These are phyloP conservation scores for Hymenopus coronatus DNA, from an alignment of 2,888 invertebrate species.

Conservation along the genomic window DNA sequence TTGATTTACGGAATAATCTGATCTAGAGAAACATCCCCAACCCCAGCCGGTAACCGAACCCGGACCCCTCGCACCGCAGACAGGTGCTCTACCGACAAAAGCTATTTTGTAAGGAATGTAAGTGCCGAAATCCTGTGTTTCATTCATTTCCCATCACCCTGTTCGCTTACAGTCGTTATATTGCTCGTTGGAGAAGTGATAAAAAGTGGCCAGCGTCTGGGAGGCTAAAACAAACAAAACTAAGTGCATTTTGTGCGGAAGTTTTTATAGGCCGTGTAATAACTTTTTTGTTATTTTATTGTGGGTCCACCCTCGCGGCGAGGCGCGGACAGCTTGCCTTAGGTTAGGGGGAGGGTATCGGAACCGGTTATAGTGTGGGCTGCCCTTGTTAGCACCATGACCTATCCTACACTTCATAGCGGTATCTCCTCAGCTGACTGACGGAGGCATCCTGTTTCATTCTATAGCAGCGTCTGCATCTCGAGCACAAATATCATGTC, in stretches of 20 bases:
- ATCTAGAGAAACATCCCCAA: too few relatives aligned
- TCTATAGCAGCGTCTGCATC: too few relatives aligned
- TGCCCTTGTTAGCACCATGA: neutral
- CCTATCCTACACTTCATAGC: neutral
- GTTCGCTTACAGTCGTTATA: neutral
- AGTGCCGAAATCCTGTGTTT: neutral
- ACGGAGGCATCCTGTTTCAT: neutral
- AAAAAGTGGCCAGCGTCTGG: neutral
- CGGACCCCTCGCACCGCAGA: too few relatives aligned
- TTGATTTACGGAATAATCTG: too few relatives aligned
- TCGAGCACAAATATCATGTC: too few relatives aligned
- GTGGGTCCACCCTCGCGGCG: neutral
- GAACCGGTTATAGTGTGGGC: neutral
- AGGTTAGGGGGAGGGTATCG: neutral
- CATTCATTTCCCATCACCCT: neutral
- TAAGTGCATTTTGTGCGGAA: neutral
- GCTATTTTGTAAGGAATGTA: neutral
- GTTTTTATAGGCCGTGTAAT: neutral
- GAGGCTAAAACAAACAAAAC: neutral
- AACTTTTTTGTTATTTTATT: neutral
- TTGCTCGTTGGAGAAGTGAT: neutral
- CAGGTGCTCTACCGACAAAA: too few relatives aligned
- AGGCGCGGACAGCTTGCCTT: neutral
- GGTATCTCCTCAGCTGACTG: neutral
- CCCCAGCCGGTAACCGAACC: too few relatives aligned